These are phyloP conservation scores for Camptogramma bilineatum DNA, from an alignment of 2,888 invertebrate species.

Conservation along the genomic window DNA sequence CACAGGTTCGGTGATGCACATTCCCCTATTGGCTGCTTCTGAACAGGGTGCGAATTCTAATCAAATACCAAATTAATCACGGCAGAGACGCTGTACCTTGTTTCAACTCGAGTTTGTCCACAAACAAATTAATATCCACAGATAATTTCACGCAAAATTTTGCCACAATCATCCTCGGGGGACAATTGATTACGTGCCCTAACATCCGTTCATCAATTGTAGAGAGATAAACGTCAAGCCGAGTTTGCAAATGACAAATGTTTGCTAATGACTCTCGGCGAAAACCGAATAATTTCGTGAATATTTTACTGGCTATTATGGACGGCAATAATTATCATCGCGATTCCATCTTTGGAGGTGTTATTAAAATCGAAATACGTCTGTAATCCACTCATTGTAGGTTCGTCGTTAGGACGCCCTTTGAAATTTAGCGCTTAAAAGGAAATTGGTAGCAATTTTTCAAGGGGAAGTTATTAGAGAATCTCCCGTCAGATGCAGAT, in stretches of 20 bases:
- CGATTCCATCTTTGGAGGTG: conserved; percentile 50
- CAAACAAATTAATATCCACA: conserved; percentile 56
- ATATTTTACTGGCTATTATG: conserved; percentile 65
- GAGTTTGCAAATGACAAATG: conserved; percentile 82
- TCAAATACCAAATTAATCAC: conserved; percentile 34
- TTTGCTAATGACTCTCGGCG: conserved; percentile 77
- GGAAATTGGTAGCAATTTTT: conserved; percentile 35
- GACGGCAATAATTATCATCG: conserved; percentile 60
- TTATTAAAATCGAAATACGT: conserved; percentile 56
- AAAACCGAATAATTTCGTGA: conserved; percentile 70
- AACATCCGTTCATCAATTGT: conserved; percentile 81
- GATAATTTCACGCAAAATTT: conserved; percentile 61
- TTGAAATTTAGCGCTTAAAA: conserved; percentile 29
- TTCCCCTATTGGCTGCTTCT: neutral
- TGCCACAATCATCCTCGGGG: conserved; percentile 66
- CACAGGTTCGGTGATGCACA: neutral
- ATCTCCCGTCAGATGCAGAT: conserved; percentile 32
- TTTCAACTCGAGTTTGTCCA: conserved; percentile 44
- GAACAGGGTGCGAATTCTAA: conserved; percentile 15
- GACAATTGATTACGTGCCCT: conserved; percentile 77
- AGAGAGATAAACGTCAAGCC: conserved; percentile 77
- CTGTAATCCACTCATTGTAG: conserved; percentile 50
- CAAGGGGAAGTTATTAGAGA: conserved; percentile 32
- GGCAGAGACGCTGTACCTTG: conserved; percentile 36
- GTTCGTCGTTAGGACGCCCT: conserved; percentile 41